Percentiles rank a stretch among this genome's conserved stretches.
Evolutionary conservation across 2,888 invertebrate genomes (phyloP).

Genomic region (Mesochorus sp.): DNA sequence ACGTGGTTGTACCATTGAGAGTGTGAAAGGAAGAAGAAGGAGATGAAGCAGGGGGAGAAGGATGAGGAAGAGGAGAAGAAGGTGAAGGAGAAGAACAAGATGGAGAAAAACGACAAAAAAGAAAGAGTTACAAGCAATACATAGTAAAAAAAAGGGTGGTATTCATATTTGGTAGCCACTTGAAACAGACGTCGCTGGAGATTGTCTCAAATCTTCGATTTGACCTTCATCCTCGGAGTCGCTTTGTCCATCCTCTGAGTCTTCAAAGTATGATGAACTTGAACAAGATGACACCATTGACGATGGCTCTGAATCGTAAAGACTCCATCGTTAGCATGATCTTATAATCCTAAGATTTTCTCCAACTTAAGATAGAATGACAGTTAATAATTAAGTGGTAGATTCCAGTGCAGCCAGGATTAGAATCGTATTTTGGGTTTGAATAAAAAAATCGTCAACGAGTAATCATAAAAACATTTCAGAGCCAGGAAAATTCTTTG

Average conservation of each 20-base stretch:
- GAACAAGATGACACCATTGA: slow-evolving; percentile 1
- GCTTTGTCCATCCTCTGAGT: neutral
- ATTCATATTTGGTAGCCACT: slow-evolving; percentile 27
- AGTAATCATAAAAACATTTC: too few species aligned
- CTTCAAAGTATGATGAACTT: slow-evolving; percentile 1
- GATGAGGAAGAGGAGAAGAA: neutral
- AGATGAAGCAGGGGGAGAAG: neutral
- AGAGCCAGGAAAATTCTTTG: too few species aligned
- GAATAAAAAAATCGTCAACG: too few species aligned
- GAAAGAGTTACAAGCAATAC: slow-evolving; percentile 10
- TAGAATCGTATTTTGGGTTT: too few species aligned
- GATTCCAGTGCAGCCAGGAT: too few species aligned
- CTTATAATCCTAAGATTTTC: neutral
- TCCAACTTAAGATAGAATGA: too few species aligned
- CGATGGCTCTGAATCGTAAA: neutral
- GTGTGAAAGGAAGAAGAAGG: slow-evolving; percentile 28
- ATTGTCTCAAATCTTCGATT: slow-evolving; percentile 18
- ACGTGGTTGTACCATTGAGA: slow-evolving; percentile 34
- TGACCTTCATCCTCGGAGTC: neutral
- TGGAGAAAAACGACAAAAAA: neutral
- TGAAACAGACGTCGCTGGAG: slow-evolving; percentile 17
- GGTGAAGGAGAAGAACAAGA: neutral
- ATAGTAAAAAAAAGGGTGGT: slow-evolving; percentile 20
- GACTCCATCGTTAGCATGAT: neutral
- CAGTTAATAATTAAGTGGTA: too few species aligned